Evolutionary conservation across 2,888 invertebrate species (phyloP), one percentile per base, ranked within the genome.

Genomic region (Diploptera punctata): DNA sequence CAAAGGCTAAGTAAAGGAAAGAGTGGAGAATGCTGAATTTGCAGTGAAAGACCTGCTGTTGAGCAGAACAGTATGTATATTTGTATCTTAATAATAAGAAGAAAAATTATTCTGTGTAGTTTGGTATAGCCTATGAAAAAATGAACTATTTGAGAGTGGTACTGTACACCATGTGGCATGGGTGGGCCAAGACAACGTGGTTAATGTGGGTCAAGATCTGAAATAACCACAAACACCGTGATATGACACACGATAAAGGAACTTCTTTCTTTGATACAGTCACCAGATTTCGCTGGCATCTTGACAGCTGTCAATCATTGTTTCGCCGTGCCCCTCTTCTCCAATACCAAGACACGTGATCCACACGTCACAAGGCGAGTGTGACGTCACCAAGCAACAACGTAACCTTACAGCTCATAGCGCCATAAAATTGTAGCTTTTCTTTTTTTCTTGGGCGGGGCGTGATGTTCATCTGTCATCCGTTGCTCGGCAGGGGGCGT

Each of bases 401-500:
- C 61, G 68, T 47, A 61, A 72, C 74, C 72, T 74, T 67, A 74
- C 72, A 62, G 74, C 72, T 72, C 72, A 43, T 31, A 47, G 33
- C 69, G 74, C 67, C 74, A 67, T 74, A 72, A 74, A 74, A 67
- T 44, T 31, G 62, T 16, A 16, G n/a, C 19, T 61, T 38, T 70
- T 70, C 73, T 67, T 73, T 73, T 71, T 73, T 74, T 71, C 62
- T 67, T 60, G 74, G 74, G 74, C 73, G 73, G 74, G 54, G 74
- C 71, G 70, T 38, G 57, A 62, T 47, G 68, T 73, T 71, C 74
- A 75, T 75, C 74, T 70, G 73, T 75, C 74, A 75, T 75, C 74
- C 47, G 68, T 26, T 24, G 62, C 73, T 47, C 65, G 71, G 65
- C 71, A 60, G 69, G 67, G 74, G 74, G 74, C 74, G 74, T 73